Evolutionary conservation across 2,797 vertebrate genomes (phyloP), one percentile per base, ranked within the genome.

Genomic region (Echiichthys vipera): DNA sequence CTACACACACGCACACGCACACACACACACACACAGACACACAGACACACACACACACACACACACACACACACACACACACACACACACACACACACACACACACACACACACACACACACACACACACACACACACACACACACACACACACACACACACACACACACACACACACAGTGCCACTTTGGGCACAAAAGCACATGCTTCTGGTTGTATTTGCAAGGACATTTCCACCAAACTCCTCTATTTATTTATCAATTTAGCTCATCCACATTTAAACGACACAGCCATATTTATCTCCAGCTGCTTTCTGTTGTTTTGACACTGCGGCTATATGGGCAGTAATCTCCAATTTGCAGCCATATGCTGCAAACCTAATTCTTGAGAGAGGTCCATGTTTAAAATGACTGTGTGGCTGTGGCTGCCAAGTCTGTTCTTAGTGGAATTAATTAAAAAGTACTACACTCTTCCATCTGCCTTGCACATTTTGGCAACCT

Each of bases 401-500:
- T 86, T 85, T 84, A 86, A 86, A 90, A 84, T 77, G 61, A 87
- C 70, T 80, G 40, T 37, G 43, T 34, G 30, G 30, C 51, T 6
- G 43, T 7, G 14, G 66, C 61, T 88, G 88, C 89, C 91, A 92
- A 85, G 69, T 54, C 43, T 20, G 65, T 64, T 73, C 77, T 65
- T 76, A 89, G 74, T 72, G 71, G 67, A 85, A 82, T 89, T 87
- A 78, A 89, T 91, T 86, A 91, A 87, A 84, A 84, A 87, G 82
- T 56, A 85, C 61, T 70, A 73, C 58, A 66, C 54, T 55, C 59
- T 55, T 82, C 88, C 83, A 89, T 89, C 86, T 91, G 85, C 78
- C 78, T 56, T 12, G 67, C 32, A 58, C 43, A 68, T 54, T n/a
- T 15, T 83, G 71, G 74, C 56, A 53, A 45, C 49, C 20, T 43